These are phyloP conservation scores for Agonopterix subpropinquella DNA, from an alignment of 2,888 invertebrate species.

Conservation along the genomic window DNA sequence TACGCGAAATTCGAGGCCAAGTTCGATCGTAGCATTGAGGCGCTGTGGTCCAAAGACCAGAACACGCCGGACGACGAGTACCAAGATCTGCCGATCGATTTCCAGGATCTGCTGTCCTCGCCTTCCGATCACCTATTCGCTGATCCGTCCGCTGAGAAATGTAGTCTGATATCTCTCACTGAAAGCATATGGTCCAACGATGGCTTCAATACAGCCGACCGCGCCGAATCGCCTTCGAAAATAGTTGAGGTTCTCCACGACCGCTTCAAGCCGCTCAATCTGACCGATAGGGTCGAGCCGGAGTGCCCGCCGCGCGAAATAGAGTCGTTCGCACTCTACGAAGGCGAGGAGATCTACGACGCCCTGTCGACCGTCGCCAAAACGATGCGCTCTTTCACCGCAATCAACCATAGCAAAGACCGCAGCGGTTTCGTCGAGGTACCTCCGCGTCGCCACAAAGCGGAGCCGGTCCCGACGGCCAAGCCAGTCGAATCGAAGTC, in stretches of 20 bases:
- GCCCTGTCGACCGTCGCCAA: slow-evolving; percentile 51
- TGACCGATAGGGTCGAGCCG: slow-evolving; percentile 29
- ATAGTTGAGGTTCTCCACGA: slow-evolving; percentile 41
- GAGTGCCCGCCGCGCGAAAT: slow-evolving; percentile 32
- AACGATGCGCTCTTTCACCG: slow-evolving; percentile 70
- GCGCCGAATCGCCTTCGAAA: slow-evolving; percentile 27
- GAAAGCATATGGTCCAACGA: slow-evolving; percentile 54
- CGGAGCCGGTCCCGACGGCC: slow-evolving; percentile 29
- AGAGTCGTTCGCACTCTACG: slow-evolving; percentile 49
- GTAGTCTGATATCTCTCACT: slow-evolving; percentile 43
- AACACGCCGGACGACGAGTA: slow-evolving; percentile 72
- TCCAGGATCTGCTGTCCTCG: slow-evolving; percentile 75
- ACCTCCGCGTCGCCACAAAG: slow-evolving; percentile 78
- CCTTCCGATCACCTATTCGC: slow-evolving; percentile 68
- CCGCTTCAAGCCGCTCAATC: slow-evolving; percentile 41
- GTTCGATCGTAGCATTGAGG: slow-evolving; percentile 81
- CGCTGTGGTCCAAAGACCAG: slow-evolving; percentile 77
- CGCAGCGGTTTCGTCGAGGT: slow-evolving; percentile 79
- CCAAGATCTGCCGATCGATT: slow-evolving; percentile 77
- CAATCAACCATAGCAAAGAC: slow-evolving; percentile 78
- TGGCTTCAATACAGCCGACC: slow-evolving; percentile 23
- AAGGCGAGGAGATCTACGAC: slow-evolving; percentile 54
- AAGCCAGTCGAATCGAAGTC: slow-evolving; percentile 16
- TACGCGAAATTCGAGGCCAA: slow-evolving; percentile 79
- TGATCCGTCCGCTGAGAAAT: slow-evolving; percentile 55